Base-by-base conservation (phyloP, 2,797 vertebrate genomes). In the Galagoides demidoff region DNA sequence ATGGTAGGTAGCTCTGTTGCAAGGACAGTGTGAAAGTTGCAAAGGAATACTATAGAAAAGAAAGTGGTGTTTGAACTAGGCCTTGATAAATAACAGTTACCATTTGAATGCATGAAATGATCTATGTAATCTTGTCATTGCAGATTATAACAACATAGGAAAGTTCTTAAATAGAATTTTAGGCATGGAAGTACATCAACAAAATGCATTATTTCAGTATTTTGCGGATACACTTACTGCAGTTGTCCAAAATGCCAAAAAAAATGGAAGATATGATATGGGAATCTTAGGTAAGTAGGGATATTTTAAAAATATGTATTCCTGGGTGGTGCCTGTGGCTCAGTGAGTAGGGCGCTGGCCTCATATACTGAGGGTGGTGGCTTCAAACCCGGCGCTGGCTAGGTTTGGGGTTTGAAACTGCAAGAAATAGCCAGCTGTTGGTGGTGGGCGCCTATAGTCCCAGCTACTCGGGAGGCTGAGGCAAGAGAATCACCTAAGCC, bases 101-200 rank as follows among this genome's bases (percentile, higher is more conserved):
- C 29, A 5, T 74, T 66, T 39, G 12, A 95, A 27, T 92, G 78
- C 13, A 57, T 84, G 78, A 68, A 90, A 39, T 68, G 3, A 8
- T 68, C 8, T 9, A 34, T 39, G 25, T 39, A 71, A 37, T 5
- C 84, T 34, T 97, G 73, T 93, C 63, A 59, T 92, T 98, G 17
- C 98, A 99, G 99, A 99, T 98, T 99, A 99, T 98, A 99, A 99
- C 98, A 99, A 99, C 95, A 99, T 99, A 37, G 99, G 99, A 77
- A 99, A 99, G 97, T 99, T 99, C 97, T 98, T 99, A 92, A 99
- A 99, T 97, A 99, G 99, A 84, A 99, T 99, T 97, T 98, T 99
- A 96, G 99, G 99, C 23, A 99, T 99, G 99, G 99, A 99, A 96
- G 99, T 99, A 9, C 99, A 99, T 95, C 99, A 99, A 94, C 99